phyloP scores from a whole-genome alignment of 2,113 vertebrate genomes.

The Hippocampus comes region DNA sequence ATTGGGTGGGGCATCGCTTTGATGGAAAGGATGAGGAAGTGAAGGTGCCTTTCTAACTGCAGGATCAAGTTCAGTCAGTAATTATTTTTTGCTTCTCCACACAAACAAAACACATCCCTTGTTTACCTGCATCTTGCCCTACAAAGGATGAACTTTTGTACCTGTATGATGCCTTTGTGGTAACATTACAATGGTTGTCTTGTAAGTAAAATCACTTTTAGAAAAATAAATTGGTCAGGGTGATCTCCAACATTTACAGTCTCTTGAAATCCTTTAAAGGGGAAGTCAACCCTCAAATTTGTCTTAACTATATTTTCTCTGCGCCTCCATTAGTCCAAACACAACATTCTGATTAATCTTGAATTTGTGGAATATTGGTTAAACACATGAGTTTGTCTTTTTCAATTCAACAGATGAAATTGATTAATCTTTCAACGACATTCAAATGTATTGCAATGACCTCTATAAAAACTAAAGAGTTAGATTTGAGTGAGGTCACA shows the following conservation, averaged over 20 bases:
- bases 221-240: conserved; percentile 48
- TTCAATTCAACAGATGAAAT: too few relatives aligned
- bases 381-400: too few relatives aligned
- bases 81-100: background rate
- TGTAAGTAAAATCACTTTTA: conserved; percentile 46
- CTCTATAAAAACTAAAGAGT: too few relatives aligned
- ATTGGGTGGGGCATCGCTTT: background rate
- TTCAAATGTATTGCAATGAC: too few relatives aligned
- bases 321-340: too few relatives aligned
- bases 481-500: too few relatives aligned
- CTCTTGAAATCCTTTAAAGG: background rate
- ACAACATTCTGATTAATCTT: too few relatives aligned
- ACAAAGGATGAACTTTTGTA: conserved; percentile 38
- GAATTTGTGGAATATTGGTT: too few relatives aligned
- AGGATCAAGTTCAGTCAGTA: conserved; percentile 39
- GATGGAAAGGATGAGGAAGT: conserved; percentile 6
- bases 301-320: too few relatives aligned
- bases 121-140: conserved; percentile 25
- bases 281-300: too few relatives aligned
- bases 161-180: conserved; percentile 33
- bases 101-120: conserved; percentile 15
- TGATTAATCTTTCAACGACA: too few relatives aligned
- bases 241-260: conserved; percentile 22
- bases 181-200: conserved; percentile 32
- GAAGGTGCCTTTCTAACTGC: conserved; percentile 62